Base-by-base conservation (phyloP, 2,113 vertebrate genomes). In the Ailurus styani region DNA sequence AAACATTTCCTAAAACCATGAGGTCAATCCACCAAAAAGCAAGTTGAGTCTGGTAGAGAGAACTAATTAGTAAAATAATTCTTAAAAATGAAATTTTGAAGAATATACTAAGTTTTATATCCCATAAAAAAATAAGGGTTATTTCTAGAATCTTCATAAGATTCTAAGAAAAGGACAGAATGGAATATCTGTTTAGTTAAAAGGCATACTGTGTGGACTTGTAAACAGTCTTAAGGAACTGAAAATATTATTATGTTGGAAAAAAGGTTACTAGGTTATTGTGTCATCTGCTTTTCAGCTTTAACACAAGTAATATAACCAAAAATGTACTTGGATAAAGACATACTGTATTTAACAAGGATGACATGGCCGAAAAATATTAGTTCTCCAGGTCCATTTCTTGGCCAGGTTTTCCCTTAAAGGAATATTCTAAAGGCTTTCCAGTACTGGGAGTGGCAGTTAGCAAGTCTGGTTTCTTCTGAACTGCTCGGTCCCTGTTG, bases 1-100 rank as follows among this genome's bases (percentile, higher is more conserved):
- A 83, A 68, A 45, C 7, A n/a, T 45, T 87, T 95, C 57, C 68
- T 87, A 91, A 82, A 91, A 42, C 34, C 42, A 40, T 25, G 29
- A 90, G 3, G 13, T 52, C 23, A 8, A 8, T 52, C 23, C 31
- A 72, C 47, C 15, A 27, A 91, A 91, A 77, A 42, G 75, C 27
- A 60, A 37, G 11, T 15, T 40, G 52, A 93, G 90, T 86, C 50
- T 64, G 45, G n/a, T 27, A 60, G 5, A 27, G 0, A 42, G 29
- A 79, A 89, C n/a, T 45, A n/a, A 54, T 11, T 62, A 20, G 90
- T 13, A 73, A 31, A 40, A 57, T 31, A 78, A 78, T 11, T 84
- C 87, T 18, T 45, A 7, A 73, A 87, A 95, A 72, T 90, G 11
- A 95, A 93, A 91, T 50, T 90, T 72, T 57, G 47, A 82, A 72